Percentiles rank a stretch among this genome's conserved stretches.
These are phyloP conservation scores for Danionella cerebrum DNA, from an alignment of 2,113 vertebrate genomes.

Conservation along the genomic window DNA sequence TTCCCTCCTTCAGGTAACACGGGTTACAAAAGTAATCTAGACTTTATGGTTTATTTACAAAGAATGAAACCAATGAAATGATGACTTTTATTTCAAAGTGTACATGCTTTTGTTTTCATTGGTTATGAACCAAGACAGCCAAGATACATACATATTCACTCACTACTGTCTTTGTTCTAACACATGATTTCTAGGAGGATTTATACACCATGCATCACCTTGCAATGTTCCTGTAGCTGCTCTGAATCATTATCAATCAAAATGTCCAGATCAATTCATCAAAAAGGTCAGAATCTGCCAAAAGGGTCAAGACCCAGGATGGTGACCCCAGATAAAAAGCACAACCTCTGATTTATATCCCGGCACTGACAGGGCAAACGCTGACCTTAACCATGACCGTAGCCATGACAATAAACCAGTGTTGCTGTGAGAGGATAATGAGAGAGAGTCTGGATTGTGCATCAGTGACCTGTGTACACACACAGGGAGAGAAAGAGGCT, in stretches of 20 bases:
- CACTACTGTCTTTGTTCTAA: too few species aligned
- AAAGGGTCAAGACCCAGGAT: background rate
- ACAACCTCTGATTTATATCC: slow-evolving; percentile 15
- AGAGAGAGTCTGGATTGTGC: slow-evolving; percentile 33
- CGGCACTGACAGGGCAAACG: background rate
- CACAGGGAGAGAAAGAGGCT: background rate
- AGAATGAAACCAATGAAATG: too few species aligned
- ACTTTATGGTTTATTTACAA: too few species aligned
- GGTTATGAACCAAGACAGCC: too few species aligned
- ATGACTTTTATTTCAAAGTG: too few species aligned
- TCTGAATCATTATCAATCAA: slow-evolving; percentile 7
- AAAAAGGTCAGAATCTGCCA: background rate
- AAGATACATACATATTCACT: too few species aligned
- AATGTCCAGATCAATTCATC: background rate
- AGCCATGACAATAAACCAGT: background rate
- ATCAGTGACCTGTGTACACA: background rate
- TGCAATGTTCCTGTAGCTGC: background rate
- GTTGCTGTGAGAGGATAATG: background rate
- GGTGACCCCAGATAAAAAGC: slow-evolving; percentile 2
- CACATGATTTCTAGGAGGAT: too few species aligned
- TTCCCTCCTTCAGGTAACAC: too few species aligned
- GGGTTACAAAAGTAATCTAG: too few species aligned
- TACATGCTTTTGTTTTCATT: too few species aligned
- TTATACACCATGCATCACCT: background rate
- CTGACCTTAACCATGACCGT: background rate